Percentiles rank a stretch among this genome's conserved stretches.
phyloP scores from a whole-genome alignment of 2,888 invertebrate genomes.

The Petrophora chlorosata region DNA sequence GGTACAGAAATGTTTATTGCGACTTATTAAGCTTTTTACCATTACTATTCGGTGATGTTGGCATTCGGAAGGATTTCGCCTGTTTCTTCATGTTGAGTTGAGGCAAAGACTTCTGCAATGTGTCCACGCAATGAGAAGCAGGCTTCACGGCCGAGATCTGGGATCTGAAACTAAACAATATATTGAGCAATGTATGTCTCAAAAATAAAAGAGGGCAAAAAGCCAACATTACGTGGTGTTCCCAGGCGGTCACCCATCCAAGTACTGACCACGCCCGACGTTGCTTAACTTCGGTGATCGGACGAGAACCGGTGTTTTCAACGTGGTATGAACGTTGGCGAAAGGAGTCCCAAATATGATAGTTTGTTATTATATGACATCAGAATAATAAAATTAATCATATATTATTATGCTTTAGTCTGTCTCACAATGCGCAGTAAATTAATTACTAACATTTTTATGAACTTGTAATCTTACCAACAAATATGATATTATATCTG shows the following conservation, averaged over 20 bases:
- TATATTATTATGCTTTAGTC: no score
- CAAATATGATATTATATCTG: no score
- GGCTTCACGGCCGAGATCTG: slow-evolving; percentile 69
- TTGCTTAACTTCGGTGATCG: slow-evolving; percentile 78
- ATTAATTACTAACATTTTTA: no score
- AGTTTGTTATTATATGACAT: no score
- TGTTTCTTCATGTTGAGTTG: slow-evolving; percentile 49
- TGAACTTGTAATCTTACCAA: no score
- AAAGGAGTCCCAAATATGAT: no score
- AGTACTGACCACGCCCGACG: slow-evolving; percentile 74
- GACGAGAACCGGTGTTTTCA: slow-evolving; percentile 63
- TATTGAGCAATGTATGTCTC: no score
- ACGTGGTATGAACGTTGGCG: slow-evolving; percentile 37
- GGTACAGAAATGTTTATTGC: not conserved
- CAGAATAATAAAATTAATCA: no score
- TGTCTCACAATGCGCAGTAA: no score
- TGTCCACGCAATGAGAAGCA: slow-evolving; percentile 74
- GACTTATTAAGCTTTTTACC: slow-evolving; percentile 31
- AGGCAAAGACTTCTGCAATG: slow-evolving; percentile 65
- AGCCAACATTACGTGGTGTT: slow-evolving; percentile 56
- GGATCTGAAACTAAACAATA: slow-evolving; percentile 46
- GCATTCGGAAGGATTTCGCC: slow-evolving; percentile 44
- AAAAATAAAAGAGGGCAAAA: no score
- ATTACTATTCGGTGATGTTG: slow-evolving; percentile 46
- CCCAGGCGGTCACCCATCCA: slow-evolving; percentile 65